Base-by-base conservation (phyloP, 2,113 vertebrate genomes). In the Platichthys stellatus region DNA sequence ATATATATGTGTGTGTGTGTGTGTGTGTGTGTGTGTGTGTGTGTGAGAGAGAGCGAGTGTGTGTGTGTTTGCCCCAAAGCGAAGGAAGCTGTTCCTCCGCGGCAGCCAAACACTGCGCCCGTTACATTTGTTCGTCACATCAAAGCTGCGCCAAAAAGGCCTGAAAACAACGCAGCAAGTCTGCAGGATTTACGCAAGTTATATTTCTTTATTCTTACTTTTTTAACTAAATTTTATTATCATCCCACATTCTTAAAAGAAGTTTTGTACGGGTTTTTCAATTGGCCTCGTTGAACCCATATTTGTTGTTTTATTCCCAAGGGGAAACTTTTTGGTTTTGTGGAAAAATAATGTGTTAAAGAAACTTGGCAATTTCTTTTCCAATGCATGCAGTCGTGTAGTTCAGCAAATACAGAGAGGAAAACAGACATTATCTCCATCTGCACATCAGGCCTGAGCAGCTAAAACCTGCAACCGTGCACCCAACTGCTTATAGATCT, bases 31-130 rank as follows among this genome's bases (percentile, higher is more conserved):
- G 24, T 24, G 2, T 28, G 28, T 28, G 28, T 28, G 28, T 5
- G 28, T 5, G 4, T 5, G 31, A 31, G 31, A 31, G 6, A 31
- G 31, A 31, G 31, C 7, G 31, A 7, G 31, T 6, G 31, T 31
- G 5, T 5, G 28, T 28, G 31, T 63, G 20, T 82, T 85, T 74
- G 71, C 89, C 83, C 80, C 89, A 82, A 77, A 92, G 84, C 85
- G 60, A 67, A 78, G 69, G 85, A 89, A 83, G 87, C 85, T 88
- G 70, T 81, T 69, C 54, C 59, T 35, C 45, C 47, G 28, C 72
- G 79, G 58, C 43, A 59, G 56, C 72, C 72, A 49, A 83, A 87
- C 74, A 81, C 65, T 47, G 82, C 75, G 80, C 38, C 17, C 74
- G 69, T 38, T 68, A 31, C 45, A 8, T 54, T 67, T 70, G 62